Percentiles rank a stretch among this genome's conserved stretches.
These are phyloP conservation scores for Polyommatus icarus DNA, from an alignment of 2,888 invertebrate genomes.

Conservation along the genomic window DNA sequence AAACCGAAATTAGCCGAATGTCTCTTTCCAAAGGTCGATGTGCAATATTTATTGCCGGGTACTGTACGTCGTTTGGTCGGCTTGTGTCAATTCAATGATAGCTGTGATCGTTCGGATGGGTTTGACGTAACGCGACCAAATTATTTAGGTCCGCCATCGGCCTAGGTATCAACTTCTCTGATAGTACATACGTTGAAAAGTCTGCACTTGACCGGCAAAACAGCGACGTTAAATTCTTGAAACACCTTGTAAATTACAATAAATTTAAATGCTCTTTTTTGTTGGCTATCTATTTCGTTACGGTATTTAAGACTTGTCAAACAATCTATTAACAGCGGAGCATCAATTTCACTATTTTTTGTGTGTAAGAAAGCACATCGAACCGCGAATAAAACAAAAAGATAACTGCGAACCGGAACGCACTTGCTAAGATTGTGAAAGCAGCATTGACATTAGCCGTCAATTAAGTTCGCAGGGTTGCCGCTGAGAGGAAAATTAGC, in stretches of 20 bases:
- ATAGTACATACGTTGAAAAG: no score
- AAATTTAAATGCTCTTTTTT: neutral
- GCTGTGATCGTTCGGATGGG: no score
- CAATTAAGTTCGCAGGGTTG: slow-evolving; percentile 55
- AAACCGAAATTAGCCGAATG: no score
- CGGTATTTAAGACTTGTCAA: neutral
- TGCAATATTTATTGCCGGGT: no score
- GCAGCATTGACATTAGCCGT: slow-evolving; percentile 74
- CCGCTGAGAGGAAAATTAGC: neutral
- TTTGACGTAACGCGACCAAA: no score
- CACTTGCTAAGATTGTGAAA: slow-evolving; percentile 64
- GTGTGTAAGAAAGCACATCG: slow-evolving; percentile 55
- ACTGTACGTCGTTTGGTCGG: no score
- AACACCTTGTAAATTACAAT: neutral
- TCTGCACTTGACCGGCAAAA: neutral
- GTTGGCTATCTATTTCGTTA: neutral
- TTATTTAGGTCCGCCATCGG: no score
- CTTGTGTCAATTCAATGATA: no score
- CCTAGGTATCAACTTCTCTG: no score
- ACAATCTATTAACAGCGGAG: neutral
- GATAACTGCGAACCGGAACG: slow-evolving; percentile 60
- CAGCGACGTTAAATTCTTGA: neutral
- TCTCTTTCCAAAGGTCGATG: no score
- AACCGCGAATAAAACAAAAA: slow-evolving; percentile 55
- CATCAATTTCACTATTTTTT: slow-evolving; percentile 24